Conservation (phyloP, 2,888 invertebrate species). For the Gastracanthus pulcherrimus region DNA sequence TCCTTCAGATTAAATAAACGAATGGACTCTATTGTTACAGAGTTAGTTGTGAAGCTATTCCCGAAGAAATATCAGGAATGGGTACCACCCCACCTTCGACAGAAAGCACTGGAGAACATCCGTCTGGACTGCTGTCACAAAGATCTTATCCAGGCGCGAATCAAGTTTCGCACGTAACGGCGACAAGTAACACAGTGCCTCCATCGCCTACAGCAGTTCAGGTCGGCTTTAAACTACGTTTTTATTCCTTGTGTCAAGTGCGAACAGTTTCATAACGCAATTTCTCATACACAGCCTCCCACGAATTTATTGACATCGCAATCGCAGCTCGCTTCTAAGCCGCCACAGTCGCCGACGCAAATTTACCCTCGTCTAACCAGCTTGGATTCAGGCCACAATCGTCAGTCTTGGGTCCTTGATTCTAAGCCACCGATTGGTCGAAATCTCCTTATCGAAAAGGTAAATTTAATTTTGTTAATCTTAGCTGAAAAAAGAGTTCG, state of each 20-base stretch:
- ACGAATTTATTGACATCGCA: slow-evolving; percentile 70
- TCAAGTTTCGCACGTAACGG: slow-evolving; percentile 70
- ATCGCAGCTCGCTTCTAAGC: slow-evolving; percentile 77
- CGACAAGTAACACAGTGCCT: slow-evolving; percentile 77
- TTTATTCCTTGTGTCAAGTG: background rate
- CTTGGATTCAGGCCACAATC: slow-evolving; percentile 70
- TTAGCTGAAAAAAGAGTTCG: background rate
- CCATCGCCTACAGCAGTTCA: slow-evolving; percentile 77
- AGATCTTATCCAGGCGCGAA: slow-evolving; percentile 78
- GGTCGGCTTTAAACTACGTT: slow-evolving; percentile 59
- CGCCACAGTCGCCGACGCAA: slow-evolving; percentile 83
- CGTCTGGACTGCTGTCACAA: slow-evolving; percentile 77
- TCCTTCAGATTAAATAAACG: background rate
- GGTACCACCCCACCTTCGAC: slow-evolving; percentile 85
- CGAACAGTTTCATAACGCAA: background rate
- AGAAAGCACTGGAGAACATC: slow-evolving; percentile 77
- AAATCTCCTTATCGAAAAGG: slow-evolving; percentile 70
- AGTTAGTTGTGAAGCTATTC: slow-evolving; percentile 93
- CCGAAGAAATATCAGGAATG: slow-evolving; percentile 89
- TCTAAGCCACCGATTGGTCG: slow-evolving; percentile 74
- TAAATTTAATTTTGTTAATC: slow-evolving; percentile 50
- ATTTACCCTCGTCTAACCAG: slow-evolving; percentile 79
- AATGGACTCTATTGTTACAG: slow-evolving; percentile 70
- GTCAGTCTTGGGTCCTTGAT: slow-evolving; percentile 69
- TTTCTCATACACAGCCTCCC: slow-evolving; percentile 65